A percentile compares a stretch with the other conserved stretches of the same genome.
Conservation (phyloP, 2,113 vertebrate genomes). For the Spizaetus ornatus region DNA sequence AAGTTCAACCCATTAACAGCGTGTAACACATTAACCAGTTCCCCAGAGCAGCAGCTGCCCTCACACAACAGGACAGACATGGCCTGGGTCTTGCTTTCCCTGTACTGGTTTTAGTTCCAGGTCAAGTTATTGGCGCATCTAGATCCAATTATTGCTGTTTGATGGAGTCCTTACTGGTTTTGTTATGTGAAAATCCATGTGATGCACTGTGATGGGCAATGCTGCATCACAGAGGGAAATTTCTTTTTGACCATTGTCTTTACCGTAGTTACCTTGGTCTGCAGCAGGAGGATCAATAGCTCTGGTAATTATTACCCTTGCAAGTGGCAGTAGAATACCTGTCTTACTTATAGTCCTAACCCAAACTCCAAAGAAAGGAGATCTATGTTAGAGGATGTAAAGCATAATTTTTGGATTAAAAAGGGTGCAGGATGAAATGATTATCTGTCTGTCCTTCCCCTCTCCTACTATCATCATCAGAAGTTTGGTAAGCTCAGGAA, state of each 20-base stretch:
- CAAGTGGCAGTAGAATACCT: neutral
- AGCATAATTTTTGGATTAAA: neutral
- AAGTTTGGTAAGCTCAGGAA: neutral
- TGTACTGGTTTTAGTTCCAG: neutral
- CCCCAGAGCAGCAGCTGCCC: neutral
- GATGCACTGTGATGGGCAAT: neutral
- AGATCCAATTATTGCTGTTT: neutral
- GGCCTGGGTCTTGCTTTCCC: neutral
- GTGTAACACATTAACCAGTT: conserved; percentile 54
- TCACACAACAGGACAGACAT: neutral
- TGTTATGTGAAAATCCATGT: neutral
- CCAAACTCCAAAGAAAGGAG: neutral
- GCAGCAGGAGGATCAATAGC: conserved; percentile 15
- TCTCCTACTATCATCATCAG: neutral
- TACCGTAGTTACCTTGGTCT: neutral
- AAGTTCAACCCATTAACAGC: conserved; percentile 26
- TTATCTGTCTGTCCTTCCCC: neutral
- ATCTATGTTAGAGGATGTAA: neutral
- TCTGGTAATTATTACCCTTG: conserved; percentile 34
- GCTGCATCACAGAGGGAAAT: neutral
- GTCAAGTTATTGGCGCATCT: neutral
- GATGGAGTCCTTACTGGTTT: neutral
- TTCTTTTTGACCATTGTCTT: neutral
- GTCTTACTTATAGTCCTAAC: neutral
- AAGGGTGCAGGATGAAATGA: neutral